Conservation (phyloP, 2,888 invertebrate genomes). For the Gymnosoma rotundatum region DNA sequence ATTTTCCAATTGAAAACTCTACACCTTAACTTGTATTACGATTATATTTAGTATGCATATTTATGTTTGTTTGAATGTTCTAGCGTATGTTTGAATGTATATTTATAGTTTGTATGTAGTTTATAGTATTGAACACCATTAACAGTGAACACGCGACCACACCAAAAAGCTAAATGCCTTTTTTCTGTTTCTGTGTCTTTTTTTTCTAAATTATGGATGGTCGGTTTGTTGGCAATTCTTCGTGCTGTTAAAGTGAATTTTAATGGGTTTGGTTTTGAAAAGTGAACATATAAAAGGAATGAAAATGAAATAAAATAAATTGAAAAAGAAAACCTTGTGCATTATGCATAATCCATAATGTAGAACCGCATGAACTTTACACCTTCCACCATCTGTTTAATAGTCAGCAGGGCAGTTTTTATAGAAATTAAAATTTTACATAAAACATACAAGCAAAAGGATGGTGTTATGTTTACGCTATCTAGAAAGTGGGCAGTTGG, state of each 20-base stretch:
- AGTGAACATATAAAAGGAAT: slow-evolving; percentile 27
- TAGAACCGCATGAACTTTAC: slow-evolving; percentile 79
- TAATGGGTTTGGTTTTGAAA: slow-evolving; percentile 61
- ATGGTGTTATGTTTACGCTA: neutral
- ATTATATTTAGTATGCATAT: slow-evolving; percentile 8
- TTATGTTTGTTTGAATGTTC: slow-evolving; percentile 9
- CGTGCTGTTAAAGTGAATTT: slow-evolving; percentile 60
- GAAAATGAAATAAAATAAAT: slow-evolving; percentile 11
- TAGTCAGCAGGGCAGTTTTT: slow-evolving; percentile 61
- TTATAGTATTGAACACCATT: slow-evolving; percentile 68
- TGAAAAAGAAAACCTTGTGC: slow-evolving; percentile 47
- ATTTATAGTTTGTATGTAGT: slow-evolving; percentile 40
- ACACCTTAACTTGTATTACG: slow-evolving; percentile 31
- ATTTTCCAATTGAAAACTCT: slow-evolving; percentile 32
- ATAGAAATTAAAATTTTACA: slow-evolving; percentile 66
- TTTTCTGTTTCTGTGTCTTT: slow-evolving; percentile 3
- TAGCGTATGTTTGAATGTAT: slow-evolving; percentile 8
- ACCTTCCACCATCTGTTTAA: slow-evolving; percentile 77
- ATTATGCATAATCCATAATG: slow-evolving; percentile 69
- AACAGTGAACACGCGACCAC: slow-evolving; percentile 69
- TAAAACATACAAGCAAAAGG: slow-evolving; percentile 2
- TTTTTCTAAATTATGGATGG: slow-evolving; percentile 64
- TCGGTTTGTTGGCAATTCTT: slow-evolving; percentile 50
- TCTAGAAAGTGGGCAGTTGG: neutral
- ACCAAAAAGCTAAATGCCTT: slow-evolving; percentile 67